These are phyloP conservation scores for Sarcophilus harrisii DNA, from an alignment of 2,797 vertebrate genomes.

Conservation along the genomic window DNA sequence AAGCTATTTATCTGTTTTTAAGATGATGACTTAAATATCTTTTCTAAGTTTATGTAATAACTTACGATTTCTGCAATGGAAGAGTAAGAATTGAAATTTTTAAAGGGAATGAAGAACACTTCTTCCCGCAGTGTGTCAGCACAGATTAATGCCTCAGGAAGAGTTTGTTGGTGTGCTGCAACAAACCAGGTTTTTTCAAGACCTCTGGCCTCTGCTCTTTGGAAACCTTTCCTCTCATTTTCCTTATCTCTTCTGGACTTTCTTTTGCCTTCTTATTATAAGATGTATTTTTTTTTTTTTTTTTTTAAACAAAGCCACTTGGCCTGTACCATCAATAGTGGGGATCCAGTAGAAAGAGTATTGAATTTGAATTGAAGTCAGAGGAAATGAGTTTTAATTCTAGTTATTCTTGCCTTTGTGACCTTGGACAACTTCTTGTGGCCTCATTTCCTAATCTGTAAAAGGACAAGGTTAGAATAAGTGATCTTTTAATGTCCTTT, in stretches of 20 bases:
- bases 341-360: neutral
- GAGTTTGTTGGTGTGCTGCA: neutral
- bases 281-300: neutral
- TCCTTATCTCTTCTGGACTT: neutral
- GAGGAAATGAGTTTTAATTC: neutral
- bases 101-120: neutral
- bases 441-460: neutral
- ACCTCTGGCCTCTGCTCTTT: neutral
- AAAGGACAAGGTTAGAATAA: neutral
- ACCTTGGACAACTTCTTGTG: neutral
- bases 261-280: neutral
- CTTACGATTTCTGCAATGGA: neutral
- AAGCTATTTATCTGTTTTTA: slow-evolving; percentile 14
- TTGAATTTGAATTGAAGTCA: slow-evolving; percentile 2
- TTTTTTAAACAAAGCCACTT: neutral
- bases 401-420: neutral
- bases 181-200: neutral
- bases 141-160: neutral
- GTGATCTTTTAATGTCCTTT: neutral
- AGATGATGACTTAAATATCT: neutral
- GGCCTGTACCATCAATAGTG: neutral
- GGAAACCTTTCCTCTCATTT: neutral
- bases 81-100: slow-evolving; percentile 42
- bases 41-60: slow-evolving; percentile 7
- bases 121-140: neutral